phyloP scores from a whole-genome alignment of 1,140 invertebrate species.

The Mactra quadrangularis region DNA sequence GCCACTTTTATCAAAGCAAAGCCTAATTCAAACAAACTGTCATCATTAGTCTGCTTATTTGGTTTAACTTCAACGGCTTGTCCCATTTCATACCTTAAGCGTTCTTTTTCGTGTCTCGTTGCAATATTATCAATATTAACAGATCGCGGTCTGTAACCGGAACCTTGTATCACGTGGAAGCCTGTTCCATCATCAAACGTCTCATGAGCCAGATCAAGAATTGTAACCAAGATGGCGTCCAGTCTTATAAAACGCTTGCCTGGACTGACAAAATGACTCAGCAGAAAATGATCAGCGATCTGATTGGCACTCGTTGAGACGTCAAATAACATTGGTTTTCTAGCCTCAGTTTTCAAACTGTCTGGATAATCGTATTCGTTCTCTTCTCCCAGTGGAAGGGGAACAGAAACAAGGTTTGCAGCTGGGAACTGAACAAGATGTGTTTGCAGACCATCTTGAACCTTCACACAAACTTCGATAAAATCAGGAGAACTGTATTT shows the following conservation, averaged over 20 bases:
- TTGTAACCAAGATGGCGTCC: constrained; percentile 14
- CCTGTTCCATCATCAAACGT: constrained; percentile 1
- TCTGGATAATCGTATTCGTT: constrained; percentile 50
- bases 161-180: constrained; percentile 36
- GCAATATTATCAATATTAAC: constrained; percentile 33
- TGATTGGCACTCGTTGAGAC: neutral
- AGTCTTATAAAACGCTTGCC: constrained; percentile 40
- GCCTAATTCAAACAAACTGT: constrained; percentile 21
- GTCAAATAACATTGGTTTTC: constrained; percentile 45
- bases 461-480: constrained; percentile 40
- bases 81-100: constrained; percentile 27
- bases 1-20: constrained; percentile 16
- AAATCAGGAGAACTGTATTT: neutral
- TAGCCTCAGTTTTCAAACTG: constrained; percentile 10
- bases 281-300: constrained; percentile 10
- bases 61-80: constrained; percentile 47
- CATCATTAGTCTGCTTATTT: constrained; percentile 8
- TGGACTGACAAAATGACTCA: constrained; percentile 6
- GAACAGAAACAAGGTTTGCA: constrained; percentile 18
- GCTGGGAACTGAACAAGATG: constrained; percentile 19
- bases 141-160: constrained; percentile 37
- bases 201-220: constrained; percentile 13
- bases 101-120: constrained; percentile 31
- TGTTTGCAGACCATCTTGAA: constrained; percentile 36
- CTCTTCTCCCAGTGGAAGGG: constrained; percentile 38